Percentiles rank a stretch among this genome's conserved stretches.
phyloP scores from a whole-genome alignment of 2,797 vertebrate species.

The Phoebastria nigripes region DNA sequence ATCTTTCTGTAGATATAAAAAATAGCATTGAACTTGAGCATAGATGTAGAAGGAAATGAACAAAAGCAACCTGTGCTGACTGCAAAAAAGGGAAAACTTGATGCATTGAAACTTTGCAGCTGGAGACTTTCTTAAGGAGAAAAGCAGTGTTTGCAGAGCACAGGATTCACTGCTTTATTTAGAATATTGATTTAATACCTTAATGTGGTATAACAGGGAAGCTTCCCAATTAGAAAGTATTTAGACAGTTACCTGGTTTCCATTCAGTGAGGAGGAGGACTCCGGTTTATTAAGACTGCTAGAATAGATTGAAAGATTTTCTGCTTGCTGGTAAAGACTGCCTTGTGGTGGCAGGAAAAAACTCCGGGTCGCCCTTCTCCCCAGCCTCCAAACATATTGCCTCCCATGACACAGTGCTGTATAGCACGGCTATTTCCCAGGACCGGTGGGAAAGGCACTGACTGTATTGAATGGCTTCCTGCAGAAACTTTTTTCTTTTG shows the following conservation, averaged over 20 bases:
- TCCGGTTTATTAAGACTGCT: not conserved
- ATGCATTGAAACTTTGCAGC: not conserved
- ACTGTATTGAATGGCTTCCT: conserved; percentile 15
- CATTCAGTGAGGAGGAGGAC: not conserved
- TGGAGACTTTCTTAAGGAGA: not conserved
- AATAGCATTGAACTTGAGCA: not conserved
- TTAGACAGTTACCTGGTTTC: not conserved
- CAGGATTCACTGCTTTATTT: not conserved
- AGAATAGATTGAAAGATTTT: not conserved
- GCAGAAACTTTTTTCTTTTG: not conserved
- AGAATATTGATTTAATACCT: not conserved
- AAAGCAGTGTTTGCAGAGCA: not conserved
- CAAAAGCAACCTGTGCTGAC: not conserved
- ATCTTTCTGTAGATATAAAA: not conserved
- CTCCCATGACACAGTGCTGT: not conserved
- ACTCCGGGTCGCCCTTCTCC: not conserved
- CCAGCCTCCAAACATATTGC: not conserved
- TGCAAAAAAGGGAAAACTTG: not conserved
- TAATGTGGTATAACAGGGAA: not conserved
- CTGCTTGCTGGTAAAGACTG: not conserved
- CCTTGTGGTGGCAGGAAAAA: not conserved
- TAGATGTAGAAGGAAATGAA: not conserved
- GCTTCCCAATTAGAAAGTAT: not conserved
- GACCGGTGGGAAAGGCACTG: not conserved
- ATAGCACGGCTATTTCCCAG: not conserved